Evolutionary conservation across 2,797 vertebrate genomes (phyloP), one percentile per base, ranked within the genome.

Genomic region (Oreochromis mossambicus): DNA sequence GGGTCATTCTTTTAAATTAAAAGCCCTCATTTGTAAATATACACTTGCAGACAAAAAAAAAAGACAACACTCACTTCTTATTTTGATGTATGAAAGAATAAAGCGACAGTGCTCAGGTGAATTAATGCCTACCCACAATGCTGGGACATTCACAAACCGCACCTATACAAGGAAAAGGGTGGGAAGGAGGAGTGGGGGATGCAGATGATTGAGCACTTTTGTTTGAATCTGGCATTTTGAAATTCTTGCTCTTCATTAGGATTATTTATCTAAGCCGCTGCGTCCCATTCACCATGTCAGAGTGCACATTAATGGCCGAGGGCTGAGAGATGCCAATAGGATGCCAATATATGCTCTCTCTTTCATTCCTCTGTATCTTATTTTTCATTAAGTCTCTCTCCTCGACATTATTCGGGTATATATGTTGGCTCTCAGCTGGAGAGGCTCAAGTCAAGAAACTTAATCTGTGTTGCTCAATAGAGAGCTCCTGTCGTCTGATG

Each of bases 1-100:
- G 96, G 94, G 94, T 95, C 96, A 95, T 97, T 97, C 93, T 96
- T 97, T 96, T 94, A 94, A 96, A 97, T 97, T 97, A 97, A 97
- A 97, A 96, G 92, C 76, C 32, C 92, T 95, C 95, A 95, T 97
- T 96, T 96, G 96, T 96, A 96, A 97, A 96, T 96, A 96, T 94
- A 96, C 92, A 95, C 93, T 95, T 88, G 93, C 83, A 90, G 94
- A 93, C 93, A 89, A 93, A 92, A 92, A 88, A 88, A 86, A 88
- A 78, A 95, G 86, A 93, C 88, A 93, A 94, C 93, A 92, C 89
- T 86, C 88, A 82, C 80, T 78, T 94, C 89, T 95, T 96, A 95
- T 95, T 95, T 95, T 97, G 96, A 96, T 96, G 87, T 96, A 96
- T 96, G 95, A 80, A 95, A 85, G 91, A 96, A 94, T 95, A 96